phyloP scores from a whole-genome alignment of 2,888 invertebrate species.

The Marasmarcha lunaedactyla region DNA sequence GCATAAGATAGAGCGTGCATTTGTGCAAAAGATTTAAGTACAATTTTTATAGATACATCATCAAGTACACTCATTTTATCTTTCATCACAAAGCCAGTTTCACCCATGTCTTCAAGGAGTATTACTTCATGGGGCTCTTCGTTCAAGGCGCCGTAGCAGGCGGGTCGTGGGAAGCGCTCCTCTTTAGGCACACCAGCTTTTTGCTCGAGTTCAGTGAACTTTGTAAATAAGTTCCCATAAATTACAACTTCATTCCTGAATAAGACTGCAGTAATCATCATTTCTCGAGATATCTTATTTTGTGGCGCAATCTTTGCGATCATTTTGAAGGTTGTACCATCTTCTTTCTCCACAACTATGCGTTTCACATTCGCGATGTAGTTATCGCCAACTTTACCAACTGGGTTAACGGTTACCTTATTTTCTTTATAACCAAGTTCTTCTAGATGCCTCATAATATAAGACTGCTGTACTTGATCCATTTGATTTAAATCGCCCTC shows the following conservation, averaged over 20 bases:
- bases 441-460: slow-evolving; percentile 23
- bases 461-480: slow-evolving; percentile 22
- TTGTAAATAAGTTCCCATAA: slow-evolving; percentile 25
- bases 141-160: slow-evolving; percentile 23
- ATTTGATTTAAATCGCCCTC: slow-evolving; percentile 23
- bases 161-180: slow-evolving; percentile 22
- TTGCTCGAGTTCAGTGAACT: slow-evolving; percentile 21
- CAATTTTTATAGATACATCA: slow-evolving; percentile 16
- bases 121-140: slow-evolving; percentile 27
- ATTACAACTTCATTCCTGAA: slow-evolving; percentile 26
- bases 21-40: slow-evolving; percentile 23
- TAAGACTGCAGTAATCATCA: slow-evolving; percentile 11
- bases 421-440: slow-evolving; percentile 21
- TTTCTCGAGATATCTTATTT: slow-evolving; percentile 13
- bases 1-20: slow-evolving; percentile 26
- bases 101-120: slow-evolving; percentile 28
- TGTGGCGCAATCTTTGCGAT: slow-evolving; percentile 26
- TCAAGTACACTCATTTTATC: slow-evolving; percentile 16
- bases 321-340: slow-evolving; percentile 20
- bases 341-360: slow-evolving; percentile 19
- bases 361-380: slow-evolving; percentile 23
- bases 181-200: slow-evolving; percentile 18
- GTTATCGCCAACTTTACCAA: slow-evolving; percentile 28
- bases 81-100: slow-evolving; percentile 20
- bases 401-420: slow-evolving; percentile 20